These are phyloP conservation scores for Phenganax subtilis DNA, from an alignment of 92 coral and sea anemone species.

Conservation along the genomic window DNA sequence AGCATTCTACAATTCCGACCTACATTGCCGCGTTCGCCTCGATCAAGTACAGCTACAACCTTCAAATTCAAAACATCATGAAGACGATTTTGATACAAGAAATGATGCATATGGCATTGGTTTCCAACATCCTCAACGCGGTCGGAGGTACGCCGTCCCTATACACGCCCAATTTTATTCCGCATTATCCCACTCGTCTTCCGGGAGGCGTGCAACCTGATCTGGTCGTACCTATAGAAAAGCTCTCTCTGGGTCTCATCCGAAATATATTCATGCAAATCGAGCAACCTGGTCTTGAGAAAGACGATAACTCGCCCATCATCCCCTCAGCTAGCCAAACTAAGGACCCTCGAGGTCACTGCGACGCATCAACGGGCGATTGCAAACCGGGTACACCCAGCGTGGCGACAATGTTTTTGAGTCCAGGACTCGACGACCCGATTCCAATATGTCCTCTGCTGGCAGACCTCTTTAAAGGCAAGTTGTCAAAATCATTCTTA, in stretches of 20 bases:
- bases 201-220: conserved; percentile 74
- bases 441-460: too few relatives aligned
- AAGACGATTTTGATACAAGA: conserved; percentile 53
- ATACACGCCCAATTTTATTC: conserved; percentile 43
- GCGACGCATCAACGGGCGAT: too few relatives aligned
- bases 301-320: too few relatives aligned
- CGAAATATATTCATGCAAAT: conserved; percentile 70
- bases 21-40: conserved; percentile 63
- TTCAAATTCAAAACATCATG: conserved; percentile 45
- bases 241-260: conserved; percentile 58
- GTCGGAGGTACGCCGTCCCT: conserved; percentile 60
- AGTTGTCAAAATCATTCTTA: too few relatives aligned
- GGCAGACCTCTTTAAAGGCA: too few relatives aligned
- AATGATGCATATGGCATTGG: conserved; percentile 67
- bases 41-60: conserved; percentile 55
- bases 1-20: conserved; percentile 66
- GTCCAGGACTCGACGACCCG: too few relatives aligned
- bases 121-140: conserved; percentile 68
- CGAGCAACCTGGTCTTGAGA: conserved; percentile 8
- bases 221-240: conserved; percentile 60
- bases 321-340: too few relatives aligned
- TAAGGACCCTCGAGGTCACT: too few relatives aligned
- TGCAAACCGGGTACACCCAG: too few relatives aligned
- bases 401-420: too few relatives aligned
- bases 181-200: conserved; percentile 59